A percentile compares a stretch with the other conserved stretches of the same genome.
phyloP scores from a whole-genome alignment of 2,888 invertebrate species.

The Oegoconia quadripuncta region DNA sequence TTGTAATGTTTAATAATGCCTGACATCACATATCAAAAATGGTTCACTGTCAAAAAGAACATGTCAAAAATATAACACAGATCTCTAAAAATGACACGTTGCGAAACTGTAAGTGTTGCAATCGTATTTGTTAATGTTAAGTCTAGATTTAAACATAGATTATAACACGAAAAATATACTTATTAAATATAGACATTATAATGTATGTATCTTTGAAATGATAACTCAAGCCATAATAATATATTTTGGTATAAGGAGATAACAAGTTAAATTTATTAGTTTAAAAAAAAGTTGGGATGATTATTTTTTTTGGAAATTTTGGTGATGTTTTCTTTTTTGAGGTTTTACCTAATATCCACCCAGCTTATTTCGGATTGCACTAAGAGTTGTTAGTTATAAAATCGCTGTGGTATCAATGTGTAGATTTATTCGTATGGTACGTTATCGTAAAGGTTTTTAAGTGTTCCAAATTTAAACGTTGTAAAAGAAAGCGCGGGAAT shows the following conservation, averaged over 20 bases:
- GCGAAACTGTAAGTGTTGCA: constrained; percentile 70
- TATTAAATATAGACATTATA: constrained; percentile 39
- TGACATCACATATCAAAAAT: neutral
- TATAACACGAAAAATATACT: constrained; percentile 59
- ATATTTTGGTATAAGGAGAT: constrained; percentile 76
- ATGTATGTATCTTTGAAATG: constrained; percentile 70
- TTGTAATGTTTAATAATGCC: neutral
- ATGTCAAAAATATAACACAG: constrained; percentile 45
- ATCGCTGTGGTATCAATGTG: constrained; percentile 42
- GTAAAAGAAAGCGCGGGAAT: too few relatives aligned
- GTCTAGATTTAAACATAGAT: constrained; percentile 66
- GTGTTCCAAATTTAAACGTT: neutral
- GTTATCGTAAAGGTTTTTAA: constrained; percentile 8
- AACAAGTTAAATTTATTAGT: constrained; percentile 55
- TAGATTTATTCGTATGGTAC: constrained; percentile 24
- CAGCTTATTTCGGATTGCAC: constrained; percentile 35
- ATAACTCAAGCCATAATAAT: constrained; percentile 77
- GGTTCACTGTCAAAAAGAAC: constrained; percentile 36
- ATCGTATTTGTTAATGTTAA: constrained; percentile 58
- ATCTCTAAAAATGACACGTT: constrained; percentile 70
- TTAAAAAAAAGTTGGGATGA: constrained; percentile 51
- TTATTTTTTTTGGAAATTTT: constrained; percentile 30
- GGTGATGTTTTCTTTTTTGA: constrained; percentile 20
- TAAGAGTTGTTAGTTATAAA: constrained; percentile 30
- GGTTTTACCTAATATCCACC: constrained; percentile 36